These are phyloP conservation scores for Cyrtonyx montezumae DNA, from an alignment of 2,113 vertebrate species.

Conservation along the genomic window DNA sequence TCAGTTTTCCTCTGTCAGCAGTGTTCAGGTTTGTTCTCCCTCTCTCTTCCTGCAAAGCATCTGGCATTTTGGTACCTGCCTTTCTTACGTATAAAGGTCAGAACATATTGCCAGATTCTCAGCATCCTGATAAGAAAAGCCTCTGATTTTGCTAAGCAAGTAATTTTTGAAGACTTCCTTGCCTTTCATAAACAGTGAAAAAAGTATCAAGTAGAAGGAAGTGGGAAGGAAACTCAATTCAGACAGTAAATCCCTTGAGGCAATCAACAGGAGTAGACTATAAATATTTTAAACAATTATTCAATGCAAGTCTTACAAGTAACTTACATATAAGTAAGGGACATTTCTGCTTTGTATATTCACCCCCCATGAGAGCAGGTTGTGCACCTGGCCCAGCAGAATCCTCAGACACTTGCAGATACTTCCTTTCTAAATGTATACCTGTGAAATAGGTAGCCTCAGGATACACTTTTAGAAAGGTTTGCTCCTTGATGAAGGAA, in stretches of 20 bases:
- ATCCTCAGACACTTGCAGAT: background rate
- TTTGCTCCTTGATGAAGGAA: background rate
- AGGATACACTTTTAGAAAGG: background rate
- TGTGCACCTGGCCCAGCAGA: background rate
- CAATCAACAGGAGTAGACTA: background rate
- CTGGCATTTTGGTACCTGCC: background rate
- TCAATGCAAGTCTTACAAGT: background rate
- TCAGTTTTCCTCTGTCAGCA: background rate
- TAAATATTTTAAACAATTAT: background rate
- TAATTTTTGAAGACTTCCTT: background rate
- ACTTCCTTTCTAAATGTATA: background rate
- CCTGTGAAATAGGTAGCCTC: background rate
- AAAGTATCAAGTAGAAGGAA: background rate
- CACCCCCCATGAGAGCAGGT: background rate
- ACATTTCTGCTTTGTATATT: background rate
- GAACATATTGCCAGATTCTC: background rate
- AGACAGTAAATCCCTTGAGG: background rate
- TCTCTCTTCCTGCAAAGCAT: background rate
- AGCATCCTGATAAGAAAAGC: background rate
- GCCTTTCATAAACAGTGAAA: background rate
- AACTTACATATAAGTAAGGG: background rate
- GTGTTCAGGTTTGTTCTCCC: background rate
- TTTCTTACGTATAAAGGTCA: background rate
- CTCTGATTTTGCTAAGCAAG: background rate
- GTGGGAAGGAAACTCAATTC: background rate